phyloP scores from a whole-genome alignment of 1,140 invertebrate genomes.

The Armadillidium nasatum region DNA sequence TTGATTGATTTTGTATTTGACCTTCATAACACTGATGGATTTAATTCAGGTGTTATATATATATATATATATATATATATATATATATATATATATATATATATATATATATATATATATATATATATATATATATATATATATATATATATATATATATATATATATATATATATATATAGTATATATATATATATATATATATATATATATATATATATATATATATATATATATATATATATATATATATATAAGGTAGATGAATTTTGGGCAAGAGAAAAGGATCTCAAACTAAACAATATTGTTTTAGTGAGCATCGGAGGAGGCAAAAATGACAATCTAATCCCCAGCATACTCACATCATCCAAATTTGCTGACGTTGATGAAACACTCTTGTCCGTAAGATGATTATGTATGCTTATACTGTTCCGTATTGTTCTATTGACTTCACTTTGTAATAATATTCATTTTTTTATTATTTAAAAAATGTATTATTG shows the following conservation, averaged over 20 bases:
- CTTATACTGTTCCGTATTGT: background rate
- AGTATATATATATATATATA: too few species aligned
- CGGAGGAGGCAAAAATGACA: background rate
- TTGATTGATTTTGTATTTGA: too few species aligned
- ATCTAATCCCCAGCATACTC: background rate
- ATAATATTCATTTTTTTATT: background rate
- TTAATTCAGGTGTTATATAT: too few species aligned
- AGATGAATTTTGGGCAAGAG: background rate
- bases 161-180: too few species aligned
- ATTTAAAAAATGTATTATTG: background rate
- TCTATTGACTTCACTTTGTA: background rate
- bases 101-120: too few species aligned
- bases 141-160: too few species aligned
- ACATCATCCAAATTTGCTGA: background rate
- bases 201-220: too few species aligned
- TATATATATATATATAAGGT: background rate
- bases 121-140: too few species aligned
- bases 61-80: too few species aligned
- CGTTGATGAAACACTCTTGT: background rate
- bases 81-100: too few species aligned
- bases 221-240: too few species aligned
- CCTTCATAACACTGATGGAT: too few species aligned
- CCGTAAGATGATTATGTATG: conserved; percentile 4
- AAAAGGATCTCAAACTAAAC: background rate
- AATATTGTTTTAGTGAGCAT: background rate